Evolutionary conservation across 2,797 vertebrate species (phyloP).

Genomic region (Perdix hodgsoniae): DNA sequence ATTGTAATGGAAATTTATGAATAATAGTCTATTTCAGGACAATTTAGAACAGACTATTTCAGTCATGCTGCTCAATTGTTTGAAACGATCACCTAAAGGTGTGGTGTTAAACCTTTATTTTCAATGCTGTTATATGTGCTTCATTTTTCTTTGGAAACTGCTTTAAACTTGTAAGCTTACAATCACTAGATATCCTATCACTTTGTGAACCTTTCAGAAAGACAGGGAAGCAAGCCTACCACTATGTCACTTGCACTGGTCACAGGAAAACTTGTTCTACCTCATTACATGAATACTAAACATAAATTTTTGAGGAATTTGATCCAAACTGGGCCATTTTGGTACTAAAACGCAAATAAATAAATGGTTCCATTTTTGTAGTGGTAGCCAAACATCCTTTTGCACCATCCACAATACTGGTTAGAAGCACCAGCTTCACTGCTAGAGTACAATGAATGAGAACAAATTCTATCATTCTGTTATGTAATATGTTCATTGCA

Average conservation of each 20-base stretch:
- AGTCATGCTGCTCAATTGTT: not conserved
- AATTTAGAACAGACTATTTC: not conserved
- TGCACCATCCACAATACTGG: not conserved
- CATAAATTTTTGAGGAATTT: not conserved
- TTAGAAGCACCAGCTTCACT: not conserved
- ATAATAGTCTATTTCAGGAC: slow-evolving; percentile 25
- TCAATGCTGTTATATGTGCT: not conserved
- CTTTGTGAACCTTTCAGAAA: not conserved
- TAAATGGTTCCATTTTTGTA: not conserved
- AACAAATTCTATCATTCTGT: not conserved
- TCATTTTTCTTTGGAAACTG: not conserved
- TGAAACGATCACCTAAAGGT: not conserved
- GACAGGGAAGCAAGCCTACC: not conserved
- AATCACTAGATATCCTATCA: not conserved
- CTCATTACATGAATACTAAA: not conserved
- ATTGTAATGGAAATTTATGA: not conserved
- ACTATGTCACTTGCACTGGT: not conserved
- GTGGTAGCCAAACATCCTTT: not conserved
- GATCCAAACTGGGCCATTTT: not conserved
- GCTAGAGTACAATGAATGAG: not conserved
- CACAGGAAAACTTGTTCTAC: not conserved
- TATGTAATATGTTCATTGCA: not conserved
- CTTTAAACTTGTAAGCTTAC: not conserved
- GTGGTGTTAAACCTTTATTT: not conserved
- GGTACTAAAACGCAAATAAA: not conserved